phyloP scores from a whole-genome alignment of 2,888 invertebrate species.

The Polymixis lichenea region DNA sequence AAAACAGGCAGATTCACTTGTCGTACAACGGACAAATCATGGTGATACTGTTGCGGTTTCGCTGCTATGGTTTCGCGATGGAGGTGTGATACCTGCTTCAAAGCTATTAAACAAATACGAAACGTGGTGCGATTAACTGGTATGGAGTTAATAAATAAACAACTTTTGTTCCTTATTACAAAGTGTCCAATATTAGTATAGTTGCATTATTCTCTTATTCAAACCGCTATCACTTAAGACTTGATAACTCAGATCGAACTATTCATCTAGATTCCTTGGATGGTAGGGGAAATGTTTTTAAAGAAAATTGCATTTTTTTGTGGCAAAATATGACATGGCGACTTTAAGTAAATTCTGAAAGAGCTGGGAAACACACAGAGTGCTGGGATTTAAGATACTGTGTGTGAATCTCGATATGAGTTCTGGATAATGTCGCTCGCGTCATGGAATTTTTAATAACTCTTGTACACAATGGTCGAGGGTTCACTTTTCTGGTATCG shows the following conservation, averaged over 20 bases:
- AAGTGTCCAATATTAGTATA: neutral
- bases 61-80: too few relatives aligned
- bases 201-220: neutral
- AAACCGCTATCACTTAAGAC: slow-evolving; percentile 18
- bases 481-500: neutral
- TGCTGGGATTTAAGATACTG: slow-evolving; percentile 5
- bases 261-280: slow-evolving; percentile 42
- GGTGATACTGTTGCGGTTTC: too few relatives aligned
- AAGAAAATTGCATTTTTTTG: slow-evolving; percentile 51
- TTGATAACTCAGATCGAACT: slow-evolving; percentile 20
- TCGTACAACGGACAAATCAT: too few relatives aligned
- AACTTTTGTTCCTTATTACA: neutral
- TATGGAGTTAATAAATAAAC: neutral
- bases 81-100: too few relatives aligned
- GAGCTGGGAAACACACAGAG: neutral
- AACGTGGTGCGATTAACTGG: neutral
- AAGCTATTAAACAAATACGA: neutral
- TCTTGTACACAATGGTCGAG: neutral
- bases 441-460: slow-evolving; percentile 39
- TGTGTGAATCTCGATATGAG: slow-evolving; percentile 18
- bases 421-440: slow-evolving; percentile 15
- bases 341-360: neutral
- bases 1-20: too few relatives aligned
- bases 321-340: neutral
- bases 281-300: slow-evolving; percentile 40